Conservation (phyloP, 2,797 vertebrate species). For the Crypturellus tataupa region DNA sequence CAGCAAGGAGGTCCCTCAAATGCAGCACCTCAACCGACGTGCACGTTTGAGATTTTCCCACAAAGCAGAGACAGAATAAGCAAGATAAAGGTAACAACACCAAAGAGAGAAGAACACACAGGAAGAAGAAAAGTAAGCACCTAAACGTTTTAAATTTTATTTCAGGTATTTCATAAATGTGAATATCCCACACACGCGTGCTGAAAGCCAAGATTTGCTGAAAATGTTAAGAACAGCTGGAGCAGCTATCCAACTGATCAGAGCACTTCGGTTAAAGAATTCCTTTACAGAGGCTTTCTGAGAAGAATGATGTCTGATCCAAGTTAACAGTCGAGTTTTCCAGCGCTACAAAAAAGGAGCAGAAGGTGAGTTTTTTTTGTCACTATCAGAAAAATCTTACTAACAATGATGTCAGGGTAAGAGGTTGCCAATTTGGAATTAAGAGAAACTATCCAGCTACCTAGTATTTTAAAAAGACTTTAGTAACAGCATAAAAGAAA, state of each 20-base stretch:
- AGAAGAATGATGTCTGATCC: not conserved
- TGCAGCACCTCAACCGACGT: not conserved
- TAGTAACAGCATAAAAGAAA: not conserved
- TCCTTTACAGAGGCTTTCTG: not conserved
- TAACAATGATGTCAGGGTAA: not conserved
- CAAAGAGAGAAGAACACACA: not conserved
- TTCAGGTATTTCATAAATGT: not conserved
- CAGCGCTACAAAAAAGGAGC: not conserved
- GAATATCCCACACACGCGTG: not conserved
- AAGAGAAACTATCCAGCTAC: not conserved
- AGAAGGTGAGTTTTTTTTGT: not conserved
- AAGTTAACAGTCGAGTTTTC: not conserved
- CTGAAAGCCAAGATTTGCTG: not conserved
- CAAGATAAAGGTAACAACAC: not conserved
- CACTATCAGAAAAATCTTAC: not conserved
- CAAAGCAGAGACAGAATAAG: not conserved
- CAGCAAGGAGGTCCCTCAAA: fast-evolving
- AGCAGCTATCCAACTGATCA: not conserved
- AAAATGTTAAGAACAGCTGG: not conserved
- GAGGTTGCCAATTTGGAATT: not conserved
- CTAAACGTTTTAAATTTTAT: not conserved
- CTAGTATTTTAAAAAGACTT: not conserved
- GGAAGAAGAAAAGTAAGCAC: not conserved
- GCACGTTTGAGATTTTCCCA: not conserved
- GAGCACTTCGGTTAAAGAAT: not conserved